These are phyloP conservation scores for Platalea minor DNA, from an alignment of 2,797 vertebrate genomes.

Conservation along the genomic window DNA sequence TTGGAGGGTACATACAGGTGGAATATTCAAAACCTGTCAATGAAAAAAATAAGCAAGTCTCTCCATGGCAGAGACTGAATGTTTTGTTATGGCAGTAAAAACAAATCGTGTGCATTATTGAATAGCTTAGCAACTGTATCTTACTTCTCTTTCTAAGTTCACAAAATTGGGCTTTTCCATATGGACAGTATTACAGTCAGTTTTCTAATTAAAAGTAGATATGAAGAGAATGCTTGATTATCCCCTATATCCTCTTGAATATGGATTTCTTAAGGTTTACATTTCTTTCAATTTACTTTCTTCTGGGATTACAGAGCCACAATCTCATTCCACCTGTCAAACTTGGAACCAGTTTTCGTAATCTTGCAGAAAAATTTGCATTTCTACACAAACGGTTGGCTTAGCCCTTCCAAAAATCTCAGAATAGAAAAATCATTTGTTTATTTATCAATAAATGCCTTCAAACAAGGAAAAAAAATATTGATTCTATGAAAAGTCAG, in stretches of 20 bases:
- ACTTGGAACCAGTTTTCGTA: not conserved
- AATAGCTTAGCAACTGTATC: not conserved
- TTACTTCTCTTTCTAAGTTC: not conserved
- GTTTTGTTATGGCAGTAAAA: not conserved
- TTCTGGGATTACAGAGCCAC: not conserved
- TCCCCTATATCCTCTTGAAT: not conserved
- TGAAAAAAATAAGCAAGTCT: not conserved
- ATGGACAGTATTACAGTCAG: not conserved
- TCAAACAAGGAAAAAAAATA: not conserved
- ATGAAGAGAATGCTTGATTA: not conserved
- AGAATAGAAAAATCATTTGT: not conserved
- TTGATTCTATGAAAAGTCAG: not conserved
- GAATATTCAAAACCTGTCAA: not conserved
- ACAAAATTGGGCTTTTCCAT: not conserved
- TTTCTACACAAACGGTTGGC: not conserved
- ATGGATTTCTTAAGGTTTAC: not conserved
- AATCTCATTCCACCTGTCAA: not conserved
- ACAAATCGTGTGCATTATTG: not conserved
- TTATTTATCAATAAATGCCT: not conserved
- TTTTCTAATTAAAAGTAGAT: not conserved
- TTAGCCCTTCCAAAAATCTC: not conserved
- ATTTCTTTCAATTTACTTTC: not conserved
- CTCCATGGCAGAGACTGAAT: not conserved
- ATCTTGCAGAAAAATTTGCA: not conserved
- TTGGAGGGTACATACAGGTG: not conserved